Evolutionary conservation across 1,140 invertebrate genomes (phyloP).

Genomic region (Bombus huntii): DNA sequence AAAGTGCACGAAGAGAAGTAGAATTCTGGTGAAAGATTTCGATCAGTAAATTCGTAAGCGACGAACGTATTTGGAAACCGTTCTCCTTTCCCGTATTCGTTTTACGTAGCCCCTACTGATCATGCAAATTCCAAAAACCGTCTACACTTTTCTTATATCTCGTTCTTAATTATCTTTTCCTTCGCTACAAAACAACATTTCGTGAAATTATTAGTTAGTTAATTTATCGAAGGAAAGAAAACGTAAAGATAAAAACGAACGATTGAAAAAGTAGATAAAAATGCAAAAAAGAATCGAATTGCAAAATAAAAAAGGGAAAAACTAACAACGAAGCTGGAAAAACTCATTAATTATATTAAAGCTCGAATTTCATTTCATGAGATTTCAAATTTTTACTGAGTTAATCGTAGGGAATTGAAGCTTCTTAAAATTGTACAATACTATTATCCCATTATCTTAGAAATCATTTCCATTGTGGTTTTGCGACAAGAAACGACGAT

Average conservation of each 20-base stretch:
- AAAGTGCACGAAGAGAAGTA: not conserved
- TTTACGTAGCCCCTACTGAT: slow-evolving; percentile 26
- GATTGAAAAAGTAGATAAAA: not conserved
- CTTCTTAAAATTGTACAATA: not conserved
- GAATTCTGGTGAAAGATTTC: slow-evolving; percentile 18
- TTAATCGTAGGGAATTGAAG: not conserved
- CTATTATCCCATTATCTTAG: not conserved
- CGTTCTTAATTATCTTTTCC: too few species aligned
- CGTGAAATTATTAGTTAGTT: too few species aligned
- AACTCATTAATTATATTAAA: not conserved
- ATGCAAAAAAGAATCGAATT: not conserved
- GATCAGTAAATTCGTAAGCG: slow-evolving; percentile 36
- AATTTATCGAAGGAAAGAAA: too few species aligned
- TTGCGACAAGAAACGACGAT: not conserved
- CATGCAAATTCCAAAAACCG: slow-evolving; percentile 15
- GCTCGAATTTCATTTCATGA: not conserved
- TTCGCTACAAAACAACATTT: not conserved
- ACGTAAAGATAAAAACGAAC: too few species aligned
- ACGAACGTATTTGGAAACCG: slow-evolving; percentile 25
- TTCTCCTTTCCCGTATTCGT: slow-evolving; percentile 29
- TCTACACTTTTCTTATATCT: too few species aligned
- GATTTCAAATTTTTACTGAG: not conserved
- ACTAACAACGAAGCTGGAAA: not conserved
- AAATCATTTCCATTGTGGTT: not conserved
- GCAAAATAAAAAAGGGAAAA: not conserved